Percentiles rank a stretch among this genome's conserved stretches.
phyloP scores from a whole-genome alignment of 2,797 vertebrate species.

The Microcaecilia unicolor region DNA sequence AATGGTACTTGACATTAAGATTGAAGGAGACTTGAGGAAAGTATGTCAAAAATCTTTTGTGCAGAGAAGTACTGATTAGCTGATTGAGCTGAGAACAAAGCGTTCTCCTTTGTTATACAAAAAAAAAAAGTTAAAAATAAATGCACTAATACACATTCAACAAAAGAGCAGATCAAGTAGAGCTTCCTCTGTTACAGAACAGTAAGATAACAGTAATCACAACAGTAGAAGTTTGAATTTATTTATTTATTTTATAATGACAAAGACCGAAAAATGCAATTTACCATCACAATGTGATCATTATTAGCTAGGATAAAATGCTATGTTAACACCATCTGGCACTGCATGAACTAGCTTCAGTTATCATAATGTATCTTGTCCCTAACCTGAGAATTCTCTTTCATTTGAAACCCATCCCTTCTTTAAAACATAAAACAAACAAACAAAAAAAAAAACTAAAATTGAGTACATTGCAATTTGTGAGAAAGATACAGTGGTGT shows the following conservation, averaged over 20 bases:
- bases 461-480: no score
- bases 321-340: no score
- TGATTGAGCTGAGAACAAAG: conserved; percentile 18
- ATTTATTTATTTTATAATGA: no score
- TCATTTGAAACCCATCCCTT: no score
- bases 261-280: conserved; percentile 19
- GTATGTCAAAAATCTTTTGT: conserved; percentile 1
- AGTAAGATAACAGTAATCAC: conserved; percentile 22
- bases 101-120: conserved; percentile 14
- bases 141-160: conserved; percentile 15
- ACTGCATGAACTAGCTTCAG: no score
- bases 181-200: conserved; percentile 22
- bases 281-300: no score
- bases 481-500: no score
- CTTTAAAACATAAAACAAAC: no score
- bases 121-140: conserved; percentile 19
- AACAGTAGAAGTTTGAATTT: conserved; percentile 24
- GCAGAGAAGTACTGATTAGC: conserved; percentile 13
- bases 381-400: no score
- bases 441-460: no score
- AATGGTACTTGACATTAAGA: conserved; percentile 20
- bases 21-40: conserved; percentile 13
- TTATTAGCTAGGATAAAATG: no score
- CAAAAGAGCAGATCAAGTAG: conserved; percentile 13
- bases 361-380: no score